Evolutionary conservation across 92 coral and sea anemone genomes (phyloP).

Genomic region (Pocillopora meandrina): DNA sequence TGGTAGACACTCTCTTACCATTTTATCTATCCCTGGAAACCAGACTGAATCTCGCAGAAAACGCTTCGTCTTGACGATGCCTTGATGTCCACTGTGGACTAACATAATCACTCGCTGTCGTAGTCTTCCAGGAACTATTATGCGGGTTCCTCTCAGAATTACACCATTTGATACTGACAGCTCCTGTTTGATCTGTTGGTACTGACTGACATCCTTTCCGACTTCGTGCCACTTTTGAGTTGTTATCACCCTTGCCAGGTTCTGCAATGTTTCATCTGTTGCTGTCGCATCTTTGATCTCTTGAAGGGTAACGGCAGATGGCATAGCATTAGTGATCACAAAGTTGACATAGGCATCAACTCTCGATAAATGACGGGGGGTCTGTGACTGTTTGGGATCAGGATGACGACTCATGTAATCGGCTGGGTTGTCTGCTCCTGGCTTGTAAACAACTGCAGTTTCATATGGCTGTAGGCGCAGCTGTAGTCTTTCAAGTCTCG

Average conservation of each 20-base stretch:
- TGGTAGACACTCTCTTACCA: conserved; percentile 10
- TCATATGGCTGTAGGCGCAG: too few species aligned
- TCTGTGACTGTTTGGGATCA: conserved; percentile 25
- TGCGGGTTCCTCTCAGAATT: conserved; percentile 41
- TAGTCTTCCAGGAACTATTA: conserved; percentile 40
- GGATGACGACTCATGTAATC: conserved; percentile 53
- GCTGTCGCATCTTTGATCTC: conserved; percentile 60
- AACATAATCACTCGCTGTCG: conserved; percentile 14
- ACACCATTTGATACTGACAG: conserved; percentile 26
- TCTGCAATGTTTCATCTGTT: conserved; percentile 36
- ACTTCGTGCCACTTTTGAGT: conserved; percentile 20
- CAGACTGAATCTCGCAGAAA: conserved; percentile 32
- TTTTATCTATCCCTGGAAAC: conserved; percentile 32
- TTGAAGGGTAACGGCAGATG: conserved; percentile 58
- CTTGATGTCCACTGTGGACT: conserved; percentile 44
- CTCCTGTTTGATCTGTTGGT: conserved; percentile 38
- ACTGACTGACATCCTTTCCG: conserved; percentile 11
- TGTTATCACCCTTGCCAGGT: conserved; percentile 17
- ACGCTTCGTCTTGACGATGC: conserved; percentile 38
- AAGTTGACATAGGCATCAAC: conserved; percentile 55
- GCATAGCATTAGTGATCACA: conserved; percentile 43
- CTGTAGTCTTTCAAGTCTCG: too few species aligned
- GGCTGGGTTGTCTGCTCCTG: conserved; percentile 62
- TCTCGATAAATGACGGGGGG: conserved; percentile 6
- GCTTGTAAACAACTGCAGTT: too few species aligned